Evolutionary conservation across 1,140 invertebrate genomes (phyloP).

Genomic region (Conus betulinus): DNA sequence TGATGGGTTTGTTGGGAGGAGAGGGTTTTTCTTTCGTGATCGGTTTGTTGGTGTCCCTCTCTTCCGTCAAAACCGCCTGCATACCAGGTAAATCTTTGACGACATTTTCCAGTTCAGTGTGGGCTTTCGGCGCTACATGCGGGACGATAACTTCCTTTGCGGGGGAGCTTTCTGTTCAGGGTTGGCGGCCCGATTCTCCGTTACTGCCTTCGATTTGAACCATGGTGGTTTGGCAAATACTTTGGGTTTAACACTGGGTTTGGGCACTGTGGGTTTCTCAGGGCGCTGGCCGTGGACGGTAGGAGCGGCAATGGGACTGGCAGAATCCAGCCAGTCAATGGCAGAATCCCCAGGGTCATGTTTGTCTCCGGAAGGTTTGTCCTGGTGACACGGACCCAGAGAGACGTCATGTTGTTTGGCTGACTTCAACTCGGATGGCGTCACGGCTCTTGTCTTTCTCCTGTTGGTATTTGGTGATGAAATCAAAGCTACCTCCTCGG

Average conservation of each 20-base stretch:
- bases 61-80: background rate
- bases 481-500: background rate
- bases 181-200: background rate
- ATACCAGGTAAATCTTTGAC: background rate
- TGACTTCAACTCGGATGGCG: background rate
- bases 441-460: background rate
- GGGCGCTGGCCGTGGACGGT: background rate
- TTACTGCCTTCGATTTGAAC: background rate
- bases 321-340: background rate
- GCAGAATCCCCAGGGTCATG: background rate
- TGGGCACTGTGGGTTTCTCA: background rate
- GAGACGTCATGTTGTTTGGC: background rate
- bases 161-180: background rate
- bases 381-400: background rate
- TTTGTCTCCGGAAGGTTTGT: background rate
- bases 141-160: background rate
- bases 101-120: background rate
- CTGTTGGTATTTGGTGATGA: background rate
- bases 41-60: background rate
- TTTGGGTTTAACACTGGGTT: background rate
- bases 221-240: background rate
- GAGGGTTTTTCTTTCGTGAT: background rate
- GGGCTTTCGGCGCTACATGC: background rate
- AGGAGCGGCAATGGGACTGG: background rate
- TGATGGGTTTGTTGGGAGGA: background rate